Evolutionary conservation across 2,113 vertebrate genomes (phyloP).

Genomic region (Entelurus aequoreus): DNA sequence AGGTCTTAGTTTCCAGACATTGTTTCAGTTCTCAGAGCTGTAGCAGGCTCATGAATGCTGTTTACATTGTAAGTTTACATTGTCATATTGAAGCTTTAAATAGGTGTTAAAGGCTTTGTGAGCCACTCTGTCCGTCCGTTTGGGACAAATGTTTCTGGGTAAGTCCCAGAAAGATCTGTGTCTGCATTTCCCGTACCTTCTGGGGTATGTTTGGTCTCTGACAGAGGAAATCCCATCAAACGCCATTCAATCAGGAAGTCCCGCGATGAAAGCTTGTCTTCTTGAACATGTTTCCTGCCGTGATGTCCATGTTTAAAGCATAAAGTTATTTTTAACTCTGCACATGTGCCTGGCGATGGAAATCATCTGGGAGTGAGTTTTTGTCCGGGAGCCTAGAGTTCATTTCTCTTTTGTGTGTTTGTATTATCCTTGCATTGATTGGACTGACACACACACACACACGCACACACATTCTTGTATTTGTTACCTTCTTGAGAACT

Average conservation of each 20-base stretch:
- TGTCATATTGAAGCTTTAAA: neutral
- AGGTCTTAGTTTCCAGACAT: neutral
- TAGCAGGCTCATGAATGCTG: neutral
- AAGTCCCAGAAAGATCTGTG: slow-evolving; percentile 33
- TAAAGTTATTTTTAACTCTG: slow-evolving; percentile 62
- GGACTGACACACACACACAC: slow-evolving; percentile 20
- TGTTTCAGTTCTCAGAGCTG: neutral
- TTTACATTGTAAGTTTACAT: neutral
- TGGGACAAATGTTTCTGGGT: slow-evolving; percentile 15
- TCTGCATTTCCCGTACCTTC: slow-evolving; percentile 25
- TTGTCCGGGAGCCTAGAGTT: slow-evolving; percentile 48
- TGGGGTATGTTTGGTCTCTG: slow-evolving; percentile 42
- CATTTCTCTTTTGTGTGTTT: slow-evolving; percentile 57
- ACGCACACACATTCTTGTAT: neutral
- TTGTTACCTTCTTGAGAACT: too few relatives aligned
- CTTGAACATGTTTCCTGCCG: slow-evolving; percentile 49
- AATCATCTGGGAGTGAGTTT: slow-evolving; percentile 58
- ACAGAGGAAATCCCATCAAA: slow-evolving; percentile 51
- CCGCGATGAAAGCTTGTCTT: slow-evolving; percentile 43
- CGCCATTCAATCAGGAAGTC: slow-evolving; percentile 55
- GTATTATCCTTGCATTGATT: slow-evolving; percentile 58
- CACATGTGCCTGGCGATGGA: slow-evolving; percentile 63
- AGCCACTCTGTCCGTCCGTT: neutral
- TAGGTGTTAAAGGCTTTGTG: neutral
- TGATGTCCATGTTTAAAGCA: slow-evolving; percentile 40